Evolutionary conservation across 2,113 vertebrate species (phyloP).

Genomic region (Acanthochromis polyacanthus): DNA sequence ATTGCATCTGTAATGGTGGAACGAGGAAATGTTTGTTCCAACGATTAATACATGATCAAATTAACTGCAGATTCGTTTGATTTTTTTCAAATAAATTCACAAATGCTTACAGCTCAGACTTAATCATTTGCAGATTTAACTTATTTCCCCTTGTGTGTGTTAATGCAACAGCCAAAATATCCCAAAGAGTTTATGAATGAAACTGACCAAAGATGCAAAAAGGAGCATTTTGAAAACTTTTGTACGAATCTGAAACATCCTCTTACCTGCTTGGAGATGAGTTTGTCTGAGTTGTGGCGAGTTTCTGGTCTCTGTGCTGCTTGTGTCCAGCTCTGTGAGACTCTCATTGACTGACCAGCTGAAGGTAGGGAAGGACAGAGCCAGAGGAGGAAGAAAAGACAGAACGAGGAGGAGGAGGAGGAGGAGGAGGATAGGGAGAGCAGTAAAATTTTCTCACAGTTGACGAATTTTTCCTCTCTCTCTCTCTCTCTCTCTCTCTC

Average conservation of each 20-base stretch:
- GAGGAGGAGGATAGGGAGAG: conserved; percentile 64
- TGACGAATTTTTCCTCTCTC: conserved; percentile 83
- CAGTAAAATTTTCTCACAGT: conserved; percentile 83
- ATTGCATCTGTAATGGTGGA: background rate
- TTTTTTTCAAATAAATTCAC: no score
- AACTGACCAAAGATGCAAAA: background rate
- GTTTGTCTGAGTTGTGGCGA: background rate
- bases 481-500: conserved; percentile 31
- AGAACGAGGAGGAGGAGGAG: conserved; percentile 25
- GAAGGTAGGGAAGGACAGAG: conserved; percentile 34
- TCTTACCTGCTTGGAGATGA: conserved; percentile 59
- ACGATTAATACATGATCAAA: no score
- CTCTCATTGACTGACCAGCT: conserved; percentile 34
- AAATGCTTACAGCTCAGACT: no score
- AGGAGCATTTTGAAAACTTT: no score
- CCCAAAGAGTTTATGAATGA: background rate
- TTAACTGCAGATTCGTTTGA: no score
- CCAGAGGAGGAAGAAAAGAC: conserved; percentile 25
- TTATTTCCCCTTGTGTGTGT: no score
- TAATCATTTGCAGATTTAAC: background rate
- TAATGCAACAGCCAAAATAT: background rate
- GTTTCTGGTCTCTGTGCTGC: background rate
- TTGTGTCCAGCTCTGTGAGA: conserved; percentile 7
- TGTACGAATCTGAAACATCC: background rate
- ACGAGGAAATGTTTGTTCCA: background rate